These are phyloP conservation scores for Phylloscopus whistleri DNA, from an alignment of 2,113 vertebrate genomes.

Conservation along the genomic window DNA sequence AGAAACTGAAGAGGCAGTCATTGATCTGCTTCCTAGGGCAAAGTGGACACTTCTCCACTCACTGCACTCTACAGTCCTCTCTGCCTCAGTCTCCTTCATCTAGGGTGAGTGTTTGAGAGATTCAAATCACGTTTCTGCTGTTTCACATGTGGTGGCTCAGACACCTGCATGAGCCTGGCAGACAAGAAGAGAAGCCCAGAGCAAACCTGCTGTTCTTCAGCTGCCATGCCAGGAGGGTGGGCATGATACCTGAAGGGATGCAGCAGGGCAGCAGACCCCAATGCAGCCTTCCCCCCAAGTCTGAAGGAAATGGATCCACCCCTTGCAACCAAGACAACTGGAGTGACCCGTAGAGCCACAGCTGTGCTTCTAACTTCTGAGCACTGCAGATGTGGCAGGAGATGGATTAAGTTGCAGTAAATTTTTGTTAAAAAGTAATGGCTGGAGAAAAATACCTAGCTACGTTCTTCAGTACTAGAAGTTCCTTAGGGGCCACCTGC, in stretches of 20 bases:
- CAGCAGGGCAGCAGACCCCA: rapidly evolving
- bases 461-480: not conserved
- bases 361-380: not conserved
- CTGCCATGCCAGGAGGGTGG: not conserved
- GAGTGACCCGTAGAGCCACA: not conserved
- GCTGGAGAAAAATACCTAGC: not conserved
- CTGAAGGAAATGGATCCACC: not conserved
- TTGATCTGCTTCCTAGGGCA: not conserved
- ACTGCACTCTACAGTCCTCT: not conserved
- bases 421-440: not conserved
- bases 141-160: not conserved
- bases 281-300: rapidly evolving
- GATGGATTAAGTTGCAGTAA: not conserved
- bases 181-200: not conserved
- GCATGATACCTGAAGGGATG: not conserved
- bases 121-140: not conserved
- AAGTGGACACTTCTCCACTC: not conserved
- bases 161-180: not conserved
- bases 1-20: not conserved
- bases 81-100: not conserved
- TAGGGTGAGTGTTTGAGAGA: not conserved
- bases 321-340: not conserved
- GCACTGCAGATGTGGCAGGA: not conserved
- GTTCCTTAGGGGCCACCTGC: not conserved
- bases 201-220: not conserved